Conservation (phyloP, 2,888 invertebrate genomes). For the Dicyrtomina minuta region DNA sequence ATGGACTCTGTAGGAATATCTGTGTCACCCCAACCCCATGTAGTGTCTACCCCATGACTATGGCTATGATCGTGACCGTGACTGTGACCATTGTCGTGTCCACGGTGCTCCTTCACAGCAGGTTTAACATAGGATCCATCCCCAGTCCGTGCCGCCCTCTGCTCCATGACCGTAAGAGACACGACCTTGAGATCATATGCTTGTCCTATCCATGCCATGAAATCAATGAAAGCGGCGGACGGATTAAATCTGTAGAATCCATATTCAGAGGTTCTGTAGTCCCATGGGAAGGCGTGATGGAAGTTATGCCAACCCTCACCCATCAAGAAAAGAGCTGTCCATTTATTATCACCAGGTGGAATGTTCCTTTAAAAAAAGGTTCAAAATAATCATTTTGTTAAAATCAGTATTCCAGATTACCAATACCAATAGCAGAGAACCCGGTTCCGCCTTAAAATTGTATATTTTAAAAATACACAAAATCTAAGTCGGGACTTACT, state of each 20-base stretch:
- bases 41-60: conserved; percentile 20
- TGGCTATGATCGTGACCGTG: conserved; percentile 14
- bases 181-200: conserved; percentile 68
- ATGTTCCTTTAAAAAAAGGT: conserved; percentile 67
- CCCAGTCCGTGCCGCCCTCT: conserved; percentile 71
- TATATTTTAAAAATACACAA: too few relatives aligned
- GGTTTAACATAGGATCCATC: conserved; percentile 62
- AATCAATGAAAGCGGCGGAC: conserved; percentile 66
- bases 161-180: conserved; percentile 67
- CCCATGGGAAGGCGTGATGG: conserved; percentile 83
- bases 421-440: too few relatives aligned
- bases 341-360: conserved; percentile 74
- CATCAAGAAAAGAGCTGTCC: conserved; percentile 69
- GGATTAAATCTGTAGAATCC: conserved; percentile 59
- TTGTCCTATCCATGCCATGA: conserved; percentile 63
- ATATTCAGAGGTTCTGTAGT: conserved; percentile 58
- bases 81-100: conserved; percentile 2
- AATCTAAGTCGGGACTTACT: conserved; percentile 64
- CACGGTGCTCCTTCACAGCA: not conserved
- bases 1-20: conserved; percentile 43
- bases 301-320: conserved; percentile 88
- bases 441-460: too few relatives aligned
- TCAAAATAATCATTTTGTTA: too few relatives aligned
- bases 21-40: conserved; percentile 52
- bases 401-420: too few relatives aligned